Conservation (phyloP, 1,140 invertebrate species). For the Maconellicoccus hirsutus region DNA sequence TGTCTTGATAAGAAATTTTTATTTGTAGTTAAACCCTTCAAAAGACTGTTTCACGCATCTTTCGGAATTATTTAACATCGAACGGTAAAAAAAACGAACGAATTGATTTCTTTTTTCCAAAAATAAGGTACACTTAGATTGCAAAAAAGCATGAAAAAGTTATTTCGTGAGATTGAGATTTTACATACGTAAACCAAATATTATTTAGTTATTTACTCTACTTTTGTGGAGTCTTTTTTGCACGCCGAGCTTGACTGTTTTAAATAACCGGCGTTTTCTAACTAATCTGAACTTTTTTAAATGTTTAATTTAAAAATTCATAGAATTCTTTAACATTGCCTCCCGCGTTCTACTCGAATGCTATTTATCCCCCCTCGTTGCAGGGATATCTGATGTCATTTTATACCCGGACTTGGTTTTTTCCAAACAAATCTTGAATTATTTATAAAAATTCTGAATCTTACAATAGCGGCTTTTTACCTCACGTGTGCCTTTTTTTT, state of each 20-base stretch:
- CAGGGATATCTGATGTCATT: no score
- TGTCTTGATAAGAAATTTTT: no score
- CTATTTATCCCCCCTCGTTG: no score
- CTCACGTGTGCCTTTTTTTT: no score
- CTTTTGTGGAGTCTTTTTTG: not conserved
- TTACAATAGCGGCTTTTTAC: no score
- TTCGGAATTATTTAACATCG: not conserved
- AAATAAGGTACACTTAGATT: not conserved
- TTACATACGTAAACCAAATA: not conserved
- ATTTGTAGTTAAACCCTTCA: no score
- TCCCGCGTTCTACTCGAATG: no score
- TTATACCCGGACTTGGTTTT: no score
- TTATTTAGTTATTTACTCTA: not conserved
- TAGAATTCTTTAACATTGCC: no score
- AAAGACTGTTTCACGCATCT: no score
- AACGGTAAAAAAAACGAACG: not conserved
- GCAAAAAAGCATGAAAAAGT: constrained; percentile 3
- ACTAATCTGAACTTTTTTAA: not conserved
- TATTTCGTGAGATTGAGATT: not conserved
- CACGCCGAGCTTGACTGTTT: not conserved
- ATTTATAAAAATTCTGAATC: no score
- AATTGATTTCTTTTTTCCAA: not conserved
- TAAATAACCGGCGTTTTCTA: not conserved
- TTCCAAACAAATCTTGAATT: no score
- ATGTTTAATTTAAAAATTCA: constrained; percentile 1